These are phyloP conservation scores for Tapirus terrestris DNA, from an alignment of 2,113 vertebrate species.

Conservation along the genomic window DNA sequence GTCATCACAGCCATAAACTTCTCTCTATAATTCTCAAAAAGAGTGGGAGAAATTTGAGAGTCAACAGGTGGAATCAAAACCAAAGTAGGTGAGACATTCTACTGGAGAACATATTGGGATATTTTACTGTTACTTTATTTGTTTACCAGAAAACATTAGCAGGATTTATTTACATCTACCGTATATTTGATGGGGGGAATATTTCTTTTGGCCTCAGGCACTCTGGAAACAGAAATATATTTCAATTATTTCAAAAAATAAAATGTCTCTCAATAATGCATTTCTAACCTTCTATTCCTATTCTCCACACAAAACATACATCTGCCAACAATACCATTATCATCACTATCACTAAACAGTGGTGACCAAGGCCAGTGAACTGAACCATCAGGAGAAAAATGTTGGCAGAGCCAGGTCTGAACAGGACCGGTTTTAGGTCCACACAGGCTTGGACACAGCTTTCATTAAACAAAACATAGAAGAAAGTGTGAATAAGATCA, in stretches of 20 bases:
- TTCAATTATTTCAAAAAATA: not conserved
- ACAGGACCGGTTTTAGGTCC: not conserved
- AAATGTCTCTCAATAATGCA: not conserved
- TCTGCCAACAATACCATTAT: not conserved
- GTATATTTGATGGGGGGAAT: not conserved
- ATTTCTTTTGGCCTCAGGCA: not conserved
- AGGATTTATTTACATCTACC: not conserved
- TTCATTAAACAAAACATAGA: not conserved
- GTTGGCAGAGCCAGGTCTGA: not conserved
- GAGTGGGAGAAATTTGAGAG: not conserved
- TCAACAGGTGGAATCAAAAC: not conserved
- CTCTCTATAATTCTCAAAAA: not conserved
- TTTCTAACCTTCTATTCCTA: not conserved
- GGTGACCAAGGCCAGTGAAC: not conserved
- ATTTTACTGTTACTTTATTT: not conserved
- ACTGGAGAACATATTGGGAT: not conserved
- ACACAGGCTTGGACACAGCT: not conserved
- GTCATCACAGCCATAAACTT: not conserved
- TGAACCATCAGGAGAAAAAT: not conserved
- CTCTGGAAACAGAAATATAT: not conserved
- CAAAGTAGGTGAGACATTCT: not conserved
- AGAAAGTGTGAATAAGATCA: not conserved
- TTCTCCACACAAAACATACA: not conserved
- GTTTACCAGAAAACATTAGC: not conserved
- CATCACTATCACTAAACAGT: fast-evolving